Percentiles rank a stretch among this genome's conserved stretches.
Evolutionary conservation across 2,113 vertebrate genomes (phyloP).

Genomic region (Mirounga angustirostris): DNA sequence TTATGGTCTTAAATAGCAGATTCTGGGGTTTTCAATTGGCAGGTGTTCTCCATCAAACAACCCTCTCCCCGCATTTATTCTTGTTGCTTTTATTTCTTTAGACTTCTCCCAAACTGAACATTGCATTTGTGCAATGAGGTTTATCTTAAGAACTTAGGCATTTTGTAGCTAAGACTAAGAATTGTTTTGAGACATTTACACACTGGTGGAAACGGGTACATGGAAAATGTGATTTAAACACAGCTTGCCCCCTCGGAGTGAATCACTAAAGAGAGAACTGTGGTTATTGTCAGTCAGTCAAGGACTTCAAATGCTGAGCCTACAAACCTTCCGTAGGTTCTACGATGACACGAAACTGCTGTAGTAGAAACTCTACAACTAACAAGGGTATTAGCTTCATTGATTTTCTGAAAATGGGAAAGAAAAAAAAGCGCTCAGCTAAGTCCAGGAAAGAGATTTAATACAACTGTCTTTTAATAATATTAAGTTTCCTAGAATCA

Average conservation of each 20-base stretch:
- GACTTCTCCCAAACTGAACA: background rate
- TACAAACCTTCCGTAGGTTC: constrained; percentile 66
- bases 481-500: constrained; percentile 89
- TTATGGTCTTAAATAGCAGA: background rate
- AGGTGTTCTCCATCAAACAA: background rate
- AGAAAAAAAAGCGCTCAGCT: constrained; percentile 69
- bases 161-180: background rate
- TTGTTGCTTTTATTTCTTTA: background rate
- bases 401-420: constrained; percentile 88
- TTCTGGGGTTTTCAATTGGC: background rate
- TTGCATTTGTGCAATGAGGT: background rate
- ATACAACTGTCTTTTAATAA: constrained; percentile 90
- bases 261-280: constrained; percentile 24
- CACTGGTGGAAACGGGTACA: background rate
- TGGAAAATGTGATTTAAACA: constrained; percentile 34
- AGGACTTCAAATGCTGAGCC: constrained; percentile 66
- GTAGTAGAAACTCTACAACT: constrained; percentile 80
- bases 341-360: constrained; percentile 79
- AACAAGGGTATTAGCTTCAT: constrained; percentile 87
- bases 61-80: background rate
- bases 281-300: background rate
- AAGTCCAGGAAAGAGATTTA: constrained; percentile 89
- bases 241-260: background rate
- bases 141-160: background rate
- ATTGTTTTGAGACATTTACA: constrained; percentile 6